phyloP scores from a whole-genome alignment of 1,140 invertebrate species.

The Listronotus bonariensis region DNA sequence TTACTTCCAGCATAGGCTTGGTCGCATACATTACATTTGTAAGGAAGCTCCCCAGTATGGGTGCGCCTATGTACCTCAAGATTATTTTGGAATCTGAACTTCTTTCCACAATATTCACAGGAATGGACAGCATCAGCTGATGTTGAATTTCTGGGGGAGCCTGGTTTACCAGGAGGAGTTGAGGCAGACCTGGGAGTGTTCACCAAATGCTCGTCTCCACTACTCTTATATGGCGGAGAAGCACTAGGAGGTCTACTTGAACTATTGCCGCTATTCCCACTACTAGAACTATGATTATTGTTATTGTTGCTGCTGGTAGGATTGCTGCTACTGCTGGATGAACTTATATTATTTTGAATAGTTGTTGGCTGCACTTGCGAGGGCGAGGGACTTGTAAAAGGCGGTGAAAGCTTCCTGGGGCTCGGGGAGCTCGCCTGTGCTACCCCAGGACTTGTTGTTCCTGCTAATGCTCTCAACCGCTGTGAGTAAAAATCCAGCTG shows the following conservation, averaged over 20 bases:
- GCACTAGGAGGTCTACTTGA: constrained; percentile 70
- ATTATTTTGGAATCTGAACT: constrained; percentile 91
- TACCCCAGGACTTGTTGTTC: constrained; percentile 90
- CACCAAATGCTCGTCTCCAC: constrained; percentile 56
- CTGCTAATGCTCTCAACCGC: constrained; percentile 94
- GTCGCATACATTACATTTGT: constrained; percentile 75
- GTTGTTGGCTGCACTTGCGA: constrained; percentile 65
- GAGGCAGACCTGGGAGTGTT: constrained; percentile 66
- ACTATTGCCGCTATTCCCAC: constrained; percentile 48
- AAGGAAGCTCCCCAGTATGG: constrained; percentile 78
- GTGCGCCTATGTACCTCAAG: constrained; percentile 88
- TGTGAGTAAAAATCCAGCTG: constrained; percentile 98
- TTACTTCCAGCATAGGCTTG: constrained; percentile 73
- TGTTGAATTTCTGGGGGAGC: constrained; percentile 65
- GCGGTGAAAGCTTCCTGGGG: constrained; percentile 80
- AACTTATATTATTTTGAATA: constrained; percentile 62
- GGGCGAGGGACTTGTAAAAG: constrained; percentile 76
- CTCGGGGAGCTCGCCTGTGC: constrained; percentile 81
- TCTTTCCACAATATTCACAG: constrained; percentile 88
- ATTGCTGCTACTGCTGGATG: constrained; percentile 60
- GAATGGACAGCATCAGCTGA: constrained; percentile 65
- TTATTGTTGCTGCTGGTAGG: constrained; percentile 53
- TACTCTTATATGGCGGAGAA: constrained; percentile 68
- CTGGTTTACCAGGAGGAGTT: constrained; percentile 64
- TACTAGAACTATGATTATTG: constrained; percentile 50